Evolutionary conservation across 1,140 invertebrate species (phyloP).

Genomic region (Trachymyrmex septentrionalis): DNA sequence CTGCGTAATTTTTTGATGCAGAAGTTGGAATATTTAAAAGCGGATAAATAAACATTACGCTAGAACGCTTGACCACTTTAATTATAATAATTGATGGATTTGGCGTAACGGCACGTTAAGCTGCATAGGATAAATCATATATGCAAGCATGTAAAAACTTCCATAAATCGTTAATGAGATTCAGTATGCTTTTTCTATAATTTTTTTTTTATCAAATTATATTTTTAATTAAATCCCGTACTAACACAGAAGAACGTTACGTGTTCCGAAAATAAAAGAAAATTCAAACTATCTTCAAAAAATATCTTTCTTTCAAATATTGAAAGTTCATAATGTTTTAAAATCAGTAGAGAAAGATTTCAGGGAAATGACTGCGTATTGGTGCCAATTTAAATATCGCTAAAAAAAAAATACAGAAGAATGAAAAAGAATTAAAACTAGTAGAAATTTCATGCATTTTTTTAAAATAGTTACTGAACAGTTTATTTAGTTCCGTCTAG

Average conservation of each 20-base stretch:
- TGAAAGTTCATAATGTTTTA: not conserved
- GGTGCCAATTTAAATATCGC: not conserved
- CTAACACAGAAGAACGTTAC: not conserved
- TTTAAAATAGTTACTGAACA: no score
- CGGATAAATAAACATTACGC: conserved; percentile 46
- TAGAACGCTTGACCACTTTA: conserved; percentile 43
- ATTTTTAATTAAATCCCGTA: not conserved
- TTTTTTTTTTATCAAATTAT: conserved; percentile 25
- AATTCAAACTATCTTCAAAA: not conserved
- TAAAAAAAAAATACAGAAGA: not conserved
- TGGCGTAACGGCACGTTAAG: conserved; percentile 18
- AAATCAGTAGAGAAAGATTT: not conserved
- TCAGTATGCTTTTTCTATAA: not conserved
- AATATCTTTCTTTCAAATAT: conserved; percentile 2
- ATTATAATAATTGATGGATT: conserved; percentile 62
- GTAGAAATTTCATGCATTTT: no score
- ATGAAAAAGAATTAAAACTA: no score
- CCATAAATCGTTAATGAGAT: conserved; percentile 8
- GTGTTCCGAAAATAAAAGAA: not conserved
- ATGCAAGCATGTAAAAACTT: conserved; percentile 15
- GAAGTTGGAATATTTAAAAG: conserved; percentile 50
- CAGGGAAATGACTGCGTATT: not conserved
- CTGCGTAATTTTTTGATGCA: conserved; percentile 49
- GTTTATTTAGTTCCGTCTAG: no score
- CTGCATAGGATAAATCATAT: not conserved